Conservation (phyloP, 1,140 invertebrate genomes). For the Spodoptera frugiperda region DNA sequence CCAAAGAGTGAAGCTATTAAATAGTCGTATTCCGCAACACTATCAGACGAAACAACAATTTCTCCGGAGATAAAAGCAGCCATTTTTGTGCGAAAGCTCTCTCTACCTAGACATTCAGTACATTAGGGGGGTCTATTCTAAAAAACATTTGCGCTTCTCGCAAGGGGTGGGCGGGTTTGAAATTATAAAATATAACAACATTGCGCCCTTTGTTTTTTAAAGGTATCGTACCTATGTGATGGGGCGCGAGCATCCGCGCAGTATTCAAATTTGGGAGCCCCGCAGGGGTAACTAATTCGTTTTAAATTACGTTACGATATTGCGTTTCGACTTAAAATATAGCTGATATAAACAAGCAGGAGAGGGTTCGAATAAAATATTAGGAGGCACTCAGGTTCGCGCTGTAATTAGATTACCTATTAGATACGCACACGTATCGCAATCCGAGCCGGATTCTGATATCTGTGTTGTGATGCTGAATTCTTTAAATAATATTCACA, state of each 20-base stretch:
- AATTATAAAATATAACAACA: slow-evolving; percentile 81
- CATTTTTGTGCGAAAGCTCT: slow-evolving; percentile 66
- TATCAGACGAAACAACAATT: slow-evolving; percentile 58
- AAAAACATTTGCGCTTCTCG: slow-evolving; percentile 63
- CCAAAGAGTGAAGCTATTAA: slow-evolving; percentile 44
- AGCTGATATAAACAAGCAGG: slow-evolving; percentile 72
- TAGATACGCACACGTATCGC: slow-evolving; percentile 54
- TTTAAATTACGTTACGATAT: slow-evolving; percentile 86
- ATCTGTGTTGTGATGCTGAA: background rate
- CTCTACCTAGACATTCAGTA: slow-evolving; percentile 67
- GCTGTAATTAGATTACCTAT: slow-evolving; percentile 67
- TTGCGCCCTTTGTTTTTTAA: slow-evolving; percentile 80
- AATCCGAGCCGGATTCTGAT: slow-evolving; percentile 21
- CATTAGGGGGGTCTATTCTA: slow-evolving; percentile 73
- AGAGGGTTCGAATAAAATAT: slow-evolving; percentile 78
- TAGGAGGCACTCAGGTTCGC: slow-evolving; percentile 60
- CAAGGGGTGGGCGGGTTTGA: slow-evolving; percentile 60
- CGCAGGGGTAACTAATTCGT: slow-evolving; percentile 82
- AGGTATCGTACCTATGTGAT: slow-evolving; percentile 67
- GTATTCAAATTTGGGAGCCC: slow-evolving; percentile 81
- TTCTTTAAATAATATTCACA: background rate
- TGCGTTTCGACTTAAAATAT: slow-evolving; percentile 80
- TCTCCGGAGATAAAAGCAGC: slow-evolving; percentile 64
- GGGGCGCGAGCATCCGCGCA: slow-evolving; percentile 73
- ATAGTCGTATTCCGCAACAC: slow-evolving; percentile 51